Evolutionary conservation across 1,140 invertebrate genomes (phyloP).

Genomic region (Mizuhopecten yessoensis): DNA sequence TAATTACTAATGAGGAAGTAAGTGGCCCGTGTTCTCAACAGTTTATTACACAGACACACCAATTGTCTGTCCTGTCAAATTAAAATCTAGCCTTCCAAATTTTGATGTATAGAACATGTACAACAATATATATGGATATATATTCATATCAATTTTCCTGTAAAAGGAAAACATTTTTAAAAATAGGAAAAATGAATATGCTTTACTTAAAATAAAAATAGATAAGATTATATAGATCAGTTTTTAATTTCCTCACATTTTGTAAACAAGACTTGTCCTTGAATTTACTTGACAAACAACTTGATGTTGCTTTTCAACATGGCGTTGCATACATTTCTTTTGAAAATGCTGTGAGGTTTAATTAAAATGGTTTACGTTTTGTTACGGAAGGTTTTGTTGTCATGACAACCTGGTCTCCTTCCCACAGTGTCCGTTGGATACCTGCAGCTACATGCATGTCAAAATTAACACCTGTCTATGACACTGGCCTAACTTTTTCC

Average conservation of each 20-base stretch:
- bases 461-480: constrained; percentile 33
- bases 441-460: constrained; percentile 31
- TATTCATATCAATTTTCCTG: neutral
- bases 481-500: constrained; percentile 32
- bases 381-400: constrained; percentile 16
- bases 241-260: neutral
- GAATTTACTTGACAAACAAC: neutral
- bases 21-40: constrained; percentile 12
- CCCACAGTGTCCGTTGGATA: constrained; percentile 5
- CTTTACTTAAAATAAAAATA: neutral
- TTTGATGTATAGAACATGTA: constrained; percentile 40
- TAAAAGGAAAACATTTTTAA: neutral
- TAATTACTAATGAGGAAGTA: constrained; percentile 35
- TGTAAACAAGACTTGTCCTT: neutral
- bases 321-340: constrained; percentile 9
- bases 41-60: constrained; percentile 10
- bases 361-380: constrained; percentile 8
- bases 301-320: neutral
- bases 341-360: neutral
- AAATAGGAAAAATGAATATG: neutral
- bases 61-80: constrained; percentile 5
- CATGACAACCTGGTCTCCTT: neutral
- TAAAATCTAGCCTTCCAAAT: constrained; percentile 26
- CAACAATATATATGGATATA: constrained; percentile 10
- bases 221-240: neutral